These are phyloP conservation scores for Zoanthus sansibaricus DNA, from an alignment of 92 coral and sea anemone genomes.

Conservation along the genomic window DNA sequence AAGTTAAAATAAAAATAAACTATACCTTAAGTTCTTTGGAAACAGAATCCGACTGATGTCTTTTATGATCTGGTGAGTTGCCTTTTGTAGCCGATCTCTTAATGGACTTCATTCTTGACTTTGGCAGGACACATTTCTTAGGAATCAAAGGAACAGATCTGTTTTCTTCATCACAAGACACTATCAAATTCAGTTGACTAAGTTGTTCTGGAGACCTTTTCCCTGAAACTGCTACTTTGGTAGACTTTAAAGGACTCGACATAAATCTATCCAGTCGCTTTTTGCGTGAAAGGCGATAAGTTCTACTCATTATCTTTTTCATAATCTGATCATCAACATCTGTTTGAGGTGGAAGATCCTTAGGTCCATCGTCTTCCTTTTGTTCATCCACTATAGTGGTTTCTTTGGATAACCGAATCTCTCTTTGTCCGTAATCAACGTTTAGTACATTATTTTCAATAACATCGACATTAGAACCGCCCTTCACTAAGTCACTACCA, in stretches of 20 bases:
- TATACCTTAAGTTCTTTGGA: slow-evolving; percentile 9
- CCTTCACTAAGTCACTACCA: not conserved
- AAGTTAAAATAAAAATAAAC: not conserved
- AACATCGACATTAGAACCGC: not conserved
- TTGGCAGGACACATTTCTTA: slow-evolving; percentile 65
- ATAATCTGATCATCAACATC: slow-evolving; percentile 29
- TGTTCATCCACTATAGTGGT: not conserved
- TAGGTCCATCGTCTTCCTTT: not conserved
- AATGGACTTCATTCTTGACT: slow-evolving; percentile 63
- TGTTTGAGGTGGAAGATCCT: not conserved
- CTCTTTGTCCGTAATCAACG: not conserved
- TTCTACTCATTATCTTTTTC: slow-evolving; percentile 40
- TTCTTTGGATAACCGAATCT: not conserved
- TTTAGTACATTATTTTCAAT: not conserved
- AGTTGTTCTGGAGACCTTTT: slow-evolving; percentile 30
- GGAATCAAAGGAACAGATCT: slow-evolving; percentile 56
- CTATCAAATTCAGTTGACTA: not conserved
- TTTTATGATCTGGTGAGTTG: slow-evolving; percentile 70
- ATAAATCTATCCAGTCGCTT: slow-evolving; percentile 26
- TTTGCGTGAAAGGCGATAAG: slow-evolving; percentile 47
- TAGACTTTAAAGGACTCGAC: slow-evolving; percentile 53
- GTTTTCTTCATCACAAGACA: slow-evolving; percentile 1
- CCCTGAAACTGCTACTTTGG: slow-evolving; percentile 11
- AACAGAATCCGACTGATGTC: slow-evolving; percentile 57
- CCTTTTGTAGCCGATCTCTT: slow-evolving; percentile 83